phyloP scores from a whole-genome alignment of 2,797 vertebrate species.

The Chromis chromis region DNA sequence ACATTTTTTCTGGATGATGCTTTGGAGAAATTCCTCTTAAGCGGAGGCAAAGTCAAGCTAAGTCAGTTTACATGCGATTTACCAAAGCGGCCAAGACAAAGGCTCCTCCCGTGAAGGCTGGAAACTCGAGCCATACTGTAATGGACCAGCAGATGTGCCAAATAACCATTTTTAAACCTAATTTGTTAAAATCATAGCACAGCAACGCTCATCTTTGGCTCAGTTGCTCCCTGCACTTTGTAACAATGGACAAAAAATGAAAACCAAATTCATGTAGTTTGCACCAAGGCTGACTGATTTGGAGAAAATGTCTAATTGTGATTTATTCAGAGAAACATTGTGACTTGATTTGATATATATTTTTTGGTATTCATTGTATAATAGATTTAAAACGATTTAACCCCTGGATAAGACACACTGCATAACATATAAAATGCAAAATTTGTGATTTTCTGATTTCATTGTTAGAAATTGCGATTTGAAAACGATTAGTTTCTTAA shows the following conservation, averaged over 20 bases:
- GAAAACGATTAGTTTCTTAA: no score
- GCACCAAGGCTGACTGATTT: no score
- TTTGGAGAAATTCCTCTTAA: conserved; percentile 38
- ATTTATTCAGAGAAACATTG: no score
- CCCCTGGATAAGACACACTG: no score
- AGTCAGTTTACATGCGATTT: conserved; percentile 46
- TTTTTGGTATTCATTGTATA: no score
- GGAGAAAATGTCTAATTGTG: no score
- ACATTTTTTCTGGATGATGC: conserved; percentile 29
- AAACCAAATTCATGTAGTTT: neutral
- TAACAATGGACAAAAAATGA: neutral
- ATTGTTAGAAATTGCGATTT: no score
- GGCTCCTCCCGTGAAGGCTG: conserved; percentile 20
- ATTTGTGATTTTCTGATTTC: no score
- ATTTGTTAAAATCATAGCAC: conserved; percentile 47
- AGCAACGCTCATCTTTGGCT: conserved; percentile 13
- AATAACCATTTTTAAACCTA: conserved; percentile 16
- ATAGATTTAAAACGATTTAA: no score
- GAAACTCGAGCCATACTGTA: conserved; percentile 14
- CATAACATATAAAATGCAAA: no score
- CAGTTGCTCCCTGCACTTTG: neutral
- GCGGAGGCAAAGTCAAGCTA: conserved; percentile 34
- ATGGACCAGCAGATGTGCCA: conserved; percentile 24
- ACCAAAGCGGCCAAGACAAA: conserved; percentile 33
- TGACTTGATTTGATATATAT: no score